A percentile compares a stretch with the other conserved stretches of the same genome.
Evolutionary conservation across 2,888 invertebrate species (phyloP).

Genomic region (Hofmannophila pseudospretella): DNA sequence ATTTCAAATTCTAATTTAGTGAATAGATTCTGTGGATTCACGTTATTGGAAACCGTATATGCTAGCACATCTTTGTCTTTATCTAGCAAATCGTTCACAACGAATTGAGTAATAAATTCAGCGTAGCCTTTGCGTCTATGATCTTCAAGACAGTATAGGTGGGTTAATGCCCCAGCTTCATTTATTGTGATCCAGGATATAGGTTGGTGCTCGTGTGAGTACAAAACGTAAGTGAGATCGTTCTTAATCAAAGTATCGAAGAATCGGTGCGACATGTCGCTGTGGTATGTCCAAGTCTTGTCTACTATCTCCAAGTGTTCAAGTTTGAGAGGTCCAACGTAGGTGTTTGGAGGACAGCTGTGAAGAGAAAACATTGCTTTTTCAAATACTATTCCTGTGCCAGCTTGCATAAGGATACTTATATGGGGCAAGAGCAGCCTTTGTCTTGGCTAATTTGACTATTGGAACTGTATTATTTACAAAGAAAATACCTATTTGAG

Average conservation of each 20-base stretch:
- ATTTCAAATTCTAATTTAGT: conserved; percentile 23
- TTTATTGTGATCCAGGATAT: conserved; percentile 30
- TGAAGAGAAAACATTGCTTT: conserved; percentile 4
- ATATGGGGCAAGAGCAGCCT: neutral
- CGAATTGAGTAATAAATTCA: conserved; percentile 24
- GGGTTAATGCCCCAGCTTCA: conserved; percentile 27
- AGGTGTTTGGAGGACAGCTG: conserved; percentile 25
- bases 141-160: conserved; percentile 26
- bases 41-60: conserved; percentile 23
- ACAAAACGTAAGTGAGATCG: conserved; percentile 24
- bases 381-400: too few species aligned
- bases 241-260: conserved; percentile 22
- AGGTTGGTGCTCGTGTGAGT: conserved; percentile 19
- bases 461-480: neutral
- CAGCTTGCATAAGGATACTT: too few species aligned
- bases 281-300: conserved; percentile 23
- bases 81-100: conserved; percentile 20
- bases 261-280: conserved; percentile 13
- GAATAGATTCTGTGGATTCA: conserved; percentile 21
- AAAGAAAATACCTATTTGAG: neutral
- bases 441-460: neutral
- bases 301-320: conserved; percentile 23
- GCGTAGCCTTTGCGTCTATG: conserved; percentile 35
- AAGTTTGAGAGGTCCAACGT: conserved; percentile 18
- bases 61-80: conserved; percentile 22